A percentile compares a stretch with the other conserved stretches of the same genome.
Conservation (phyloP, 2,113 vertebrate species). For the Pipa parva region DNA sequence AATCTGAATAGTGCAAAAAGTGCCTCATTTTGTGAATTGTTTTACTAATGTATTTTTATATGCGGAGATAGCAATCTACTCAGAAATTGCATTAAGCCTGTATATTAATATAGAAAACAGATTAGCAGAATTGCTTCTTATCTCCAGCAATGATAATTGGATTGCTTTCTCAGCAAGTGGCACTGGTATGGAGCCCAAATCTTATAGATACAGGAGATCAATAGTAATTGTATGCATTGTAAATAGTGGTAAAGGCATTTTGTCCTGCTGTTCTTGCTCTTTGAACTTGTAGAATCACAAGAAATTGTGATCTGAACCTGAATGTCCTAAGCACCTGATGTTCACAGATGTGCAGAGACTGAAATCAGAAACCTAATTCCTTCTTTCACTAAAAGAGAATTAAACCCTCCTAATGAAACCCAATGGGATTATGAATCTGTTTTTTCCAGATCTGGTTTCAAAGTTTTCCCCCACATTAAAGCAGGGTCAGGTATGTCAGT, state of each 20-base stretch:
- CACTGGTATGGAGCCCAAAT: conserved; percentile 21
- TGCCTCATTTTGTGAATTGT: too few relatives aligned
- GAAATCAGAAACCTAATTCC: conserved; percentile 47
- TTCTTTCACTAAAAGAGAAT: conserved; percentile 45
- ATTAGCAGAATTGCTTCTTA: too few relatives aligned
- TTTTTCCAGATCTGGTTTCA: conserved; percentile 53
- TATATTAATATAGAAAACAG: too few relatives aligned
- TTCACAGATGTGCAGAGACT: conserved; percentile 46
- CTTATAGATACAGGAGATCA: conserved; percentile 36
- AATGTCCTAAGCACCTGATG: conserved; percentile 44
- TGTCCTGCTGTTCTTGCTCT: conserved; percentile 46
- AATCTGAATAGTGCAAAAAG: too few relatives aligned
- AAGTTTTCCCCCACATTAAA: conserved; percentile 52
- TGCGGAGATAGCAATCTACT: too few relatives aligned
- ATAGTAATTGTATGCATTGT: conserved; percentile 41
- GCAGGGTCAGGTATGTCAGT: conserved; percentile 52
- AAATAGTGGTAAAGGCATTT: conserved; percentile 42
- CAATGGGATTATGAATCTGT: conserved; percentile 56
- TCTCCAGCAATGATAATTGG: conserved; percentile 24
- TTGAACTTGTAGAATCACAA: conserved; percentile 46
- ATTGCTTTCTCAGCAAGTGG: conserved; percentile 34
- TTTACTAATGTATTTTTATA: too few relatives aligned
- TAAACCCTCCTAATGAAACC: conserved; percentile 51
- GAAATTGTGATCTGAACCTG: conserved; percentile 47
- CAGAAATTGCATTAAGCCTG: too few relatives aligned